Conservation (phyloP, 2,888 invertebrate genomes). For the Autographa pulchrina region DNA sequence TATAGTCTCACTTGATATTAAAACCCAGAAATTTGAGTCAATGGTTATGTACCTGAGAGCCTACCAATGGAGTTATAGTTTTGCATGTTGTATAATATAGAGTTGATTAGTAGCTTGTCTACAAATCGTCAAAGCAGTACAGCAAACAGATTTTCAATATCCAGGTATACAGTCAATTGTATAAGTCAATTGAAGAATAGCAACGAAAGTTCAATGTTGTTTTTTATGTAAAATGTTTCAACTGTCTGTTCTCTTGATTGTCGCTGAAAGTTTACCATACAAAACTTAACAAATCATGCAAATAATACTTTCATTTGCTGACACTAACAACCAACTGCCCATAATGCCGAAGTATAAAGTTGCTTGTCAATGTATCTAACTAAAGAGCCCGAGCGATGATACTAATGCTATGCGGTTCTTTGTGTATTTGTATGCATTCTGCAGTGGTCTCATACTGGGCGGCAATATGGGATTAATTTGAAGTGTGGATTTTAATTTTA, state of each 20-base stretch:
- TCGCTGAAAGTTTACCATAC: background rate
- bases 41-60: too few species aligned
- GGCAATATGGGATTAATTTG: background rate
- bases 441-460: background rate
- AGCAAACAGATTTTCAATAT: too few species aligned
- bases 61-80: too few species aligned
- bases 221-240: background rate
- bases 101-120: too few species aligned
- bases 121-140: too few species aligned
- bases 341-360: background rate
- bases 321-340: conserved; percentile 1
- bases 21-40: too few species aligned
- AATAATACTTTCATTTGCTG: background rate
- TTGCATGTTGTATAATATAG: too few species aligned
- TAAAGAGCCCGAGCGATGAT: background rate
- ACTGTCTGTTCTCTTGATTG: background rate
- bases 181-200: too few species aligned
- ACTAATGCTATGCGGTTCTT: background rate
- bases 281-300: background rate
- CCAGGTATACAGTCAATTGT: too few species aligned
- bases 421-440: background rate
- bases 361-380: background rate
- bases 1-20: too few species aligned
- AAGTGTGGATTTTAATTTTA: background rate
- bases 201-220: background rate